Conservation (phyloP, 37 sponge, comb jelly and placozoan species). For the Haliclona indistincta region DNA sequence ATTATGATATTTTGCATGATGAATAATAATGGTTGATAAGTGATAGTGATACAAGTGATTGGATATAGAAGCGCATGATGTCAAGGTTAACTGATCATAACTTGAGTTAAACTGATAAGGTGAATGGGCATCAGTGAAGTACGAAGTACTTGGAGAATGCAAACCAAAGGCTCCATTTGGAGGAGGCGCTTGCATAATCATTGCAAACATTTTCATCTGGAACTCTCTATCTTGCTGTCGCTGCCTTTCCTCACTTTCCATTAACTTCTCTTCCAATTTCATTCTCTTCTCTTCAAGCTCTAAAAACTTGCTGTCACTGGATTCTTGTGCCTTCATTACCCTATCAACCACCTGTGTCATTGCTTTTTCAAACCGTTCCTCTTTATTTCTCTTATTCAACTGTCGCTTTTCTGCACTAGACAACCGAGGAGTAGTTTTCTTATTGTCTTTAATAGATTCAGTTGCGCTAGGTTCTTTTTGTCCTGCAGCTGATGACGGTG, state of each 20-base stretch:
- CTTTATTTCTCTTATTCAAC: not conserved
- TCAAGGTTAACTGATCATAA: no score
- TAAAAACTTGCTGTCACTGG: slow-evolving; percentile 1
- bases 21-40: no score
- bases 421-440: not conserved
- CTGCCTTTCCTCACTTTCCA: not conserved
- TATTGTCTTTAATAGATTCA: not conserved
- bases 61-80: no score
- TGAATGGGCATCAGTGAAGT: no score
- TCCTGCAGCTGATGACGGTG: no score
- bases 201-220: slow-evolving; percentile 9
- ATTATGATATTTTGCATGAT: no score
- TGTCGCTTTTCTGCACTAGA: not conserved
- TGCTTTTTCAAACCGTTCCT: not conserved
- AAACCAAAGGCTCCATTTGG: no score
- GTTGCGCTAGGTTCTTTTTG: no score
- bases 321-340: not conserved
- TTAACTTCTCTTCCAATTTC: not conserved
- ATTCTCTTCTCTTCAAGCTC: slow-evolving; percentile 8
- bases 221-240: slow-evolving; percentile 5
- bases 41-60: no score
- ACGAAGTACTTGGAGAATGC: no score
- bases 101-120: no score
- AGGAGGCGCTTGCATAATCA: no score
- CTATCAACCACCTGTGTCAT: not conserved